Percentiles rank a stretch among this genome's conserved stretches.
Conservation (phyloP, 1,140 invertebrate genomes). For the Halyomorpha halys region DNA sequence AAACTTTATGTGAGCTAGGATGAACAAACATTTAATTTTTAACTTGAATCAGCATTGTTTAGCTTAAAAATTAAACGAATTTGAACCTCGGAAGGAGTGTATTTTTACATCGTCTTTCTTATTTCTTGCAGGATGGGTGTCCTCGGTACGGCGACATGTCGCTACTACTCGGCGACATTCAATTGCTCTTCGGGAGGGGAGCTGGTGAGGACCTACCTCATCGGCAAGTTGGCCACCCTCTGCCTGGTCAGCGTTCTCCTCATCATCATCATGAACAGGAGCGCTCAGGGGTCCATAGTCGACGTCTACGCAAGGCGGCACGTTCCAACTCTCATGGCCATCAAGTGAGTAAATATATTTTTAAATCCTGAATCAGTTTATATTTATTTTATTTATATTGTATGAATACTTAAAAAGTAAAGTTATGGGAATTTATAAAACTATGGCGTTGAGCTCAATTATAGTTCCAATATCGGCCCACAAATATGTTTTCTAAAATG, state of each 20-base stretch:
- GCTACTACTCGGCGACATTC: conserved; percentile 52
- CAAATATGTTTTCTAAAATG: no score
- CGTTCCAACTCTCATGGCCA: conserved; percentile 52
- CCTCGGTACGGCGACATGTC: conserved; percentile 49
- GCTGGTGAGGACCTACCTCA: conserved; percentile 53
- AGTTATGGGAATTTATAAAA: no score
- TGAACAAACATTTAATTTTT: no score
- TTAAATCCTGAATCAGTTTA: no score
- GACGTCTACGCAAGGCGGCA: conserved; percentile 51
- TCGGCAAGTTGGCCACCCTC: conserved; percentile 51
- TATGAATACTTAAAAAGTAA: no score
- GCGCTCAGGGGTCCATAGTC: conserved; percentile 57
- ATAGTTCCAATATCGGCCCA: no score
- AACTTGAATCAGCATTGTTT: no score
- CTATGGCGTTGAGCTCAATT: no score
- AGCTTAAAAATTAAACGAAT: no score
- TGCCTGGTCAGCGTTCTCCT: conserved; percentile 48
- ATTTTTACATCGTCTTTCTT: background rate
- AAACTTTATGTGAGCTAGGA: no score
- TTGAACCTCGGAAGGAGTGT: no score
- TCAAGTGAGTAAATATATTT: conserved; percentile 54
- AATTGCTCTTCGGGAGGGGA: conserved; percentile 50
- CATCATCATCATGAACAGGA: conserved; percentile 54
- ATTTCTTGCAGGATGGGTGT: conserved; percentile 49
- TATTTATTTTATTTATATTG: no score